A percentile compares a stretch with the other conserved stretches of the same genome.
phyloP scores from a whole-genome alignment of 2,888 invertebrate genomes.

The Itoplectis maculator region DNA sequence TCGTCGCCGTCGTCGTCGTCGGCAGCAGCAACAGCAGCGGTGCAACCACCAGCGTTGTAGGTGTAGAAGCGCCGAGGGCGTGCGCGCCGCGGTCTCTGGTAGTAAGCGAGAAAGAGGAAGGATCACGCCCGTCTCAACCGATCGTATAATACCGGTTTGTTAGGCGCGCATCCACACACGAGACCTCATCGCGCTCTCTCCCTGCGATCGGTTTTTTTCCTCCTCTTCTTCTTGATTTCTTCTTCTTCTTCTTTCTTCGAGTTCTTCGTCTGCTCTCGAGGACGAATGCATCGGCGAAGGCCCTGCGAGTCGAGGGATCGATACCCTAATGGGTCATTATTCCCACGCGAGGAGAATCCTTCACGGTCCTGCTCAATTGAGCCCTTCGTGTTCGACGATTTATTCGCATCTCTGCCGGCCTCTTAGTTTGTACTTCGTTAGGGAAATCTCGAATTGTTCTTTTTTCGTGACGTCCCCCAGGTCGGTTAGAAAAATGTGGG shows the following conservation, averaged over 20 bases:
- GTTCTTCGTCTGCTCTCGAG: slow-evolving; percentile 54
- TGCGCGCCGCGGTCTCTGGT: slow-evolving; percentile 52
- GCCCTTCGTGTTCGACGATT: slow-evolving; percentile 1
- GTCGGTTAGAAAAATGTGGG: not conserved
- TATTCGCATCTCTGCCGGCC: not conserved
- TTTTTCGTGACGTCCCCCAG: not conserved
- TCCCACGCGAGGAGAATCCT: slow-evolving; percentile 45
- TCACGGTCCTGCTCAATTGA: slow-evolving; percentile 24
- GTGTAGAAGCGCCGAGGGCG: slow-evolving; percentile 51
- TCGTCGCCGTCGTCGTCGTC: slow-evolving; percentile 5
- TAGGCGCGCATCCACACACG: slow-evolving; percentile 56
- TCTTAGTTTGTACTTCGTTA: not conserved
- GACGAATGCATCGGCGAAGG: slow-evolving; percentile 58
- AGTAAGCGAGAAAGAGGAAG: slow-evolving; percentile 65
- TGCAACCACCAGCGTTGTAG: slow-evolving; percentile 62
- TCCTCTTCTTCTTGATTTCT: slow-evolving; percentile 30
- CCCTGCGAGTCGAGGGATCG: slow-evolving; percentile 45
- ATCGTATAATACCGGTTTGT: slow-evolving; percentile 72
- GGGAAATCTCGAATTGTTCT: not conserved
- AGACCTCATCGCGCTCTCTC: slow-evolving; percentile 30
- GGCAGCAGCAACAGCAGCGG: slow-evolving; percentile 3
- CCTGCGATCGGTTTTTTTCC: not conserved
- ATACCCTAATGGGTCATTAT: slow-evolving; percentile 61
- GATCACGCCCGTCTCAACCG: slow-evolving; percentile 64
- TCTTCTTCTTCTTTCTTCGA: slow-evolving; percentile 36